Evolutionary conservation across 2,888 invertebrate genomes (phyloP), one percentile per base, ranked within the genome.

Genomic region (Odontothrips loti): DNA sequence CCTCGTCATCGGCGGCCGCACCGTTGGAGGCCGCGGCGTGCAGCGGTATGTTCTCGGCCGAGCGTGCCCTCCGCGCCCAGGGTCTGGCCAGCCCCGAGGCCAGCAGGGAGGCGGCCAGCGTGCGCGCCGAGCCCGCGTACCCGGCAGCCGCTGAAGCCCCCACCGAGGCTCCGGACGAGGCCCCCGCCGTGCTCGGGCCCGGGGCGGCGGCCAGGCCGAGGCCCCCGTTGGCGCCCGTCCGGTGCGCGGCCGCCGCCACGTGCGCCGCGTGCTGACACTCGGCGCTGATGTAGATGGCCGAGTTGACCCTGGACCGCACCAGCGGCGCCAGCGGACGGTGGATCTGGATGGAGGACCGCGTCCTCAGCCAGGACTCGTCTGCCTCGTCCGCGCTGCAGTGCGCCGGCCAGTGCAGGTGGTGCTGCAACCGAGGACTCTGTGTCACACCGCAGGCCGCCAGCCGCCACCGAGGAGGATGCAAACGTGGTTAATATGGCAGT

Each of bases 211-310:
- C 68, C 23, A 75, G 68, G 27, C 68, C 23, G 27, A 75, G 68
- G 58, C 17, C 58, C 58, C 58, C 58, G 58, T 20, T 20, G 34
- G 20, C 58, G 58, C 58, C 58, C 58, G 58, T 43, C 58, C 68
- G 68, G 23, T 27, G 27, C 68, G 27, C 34, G 34, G 34, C 27
- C 27, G 68, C 68, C 27, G 68, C 68, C 12, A 27, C 9, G 27
- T n/a, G 23, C 27, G 68, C 68, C 23, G 68, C 68, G 68, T 75
- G 68, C 68, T 75, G 90, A 0, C 93, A 92, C 85, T 93, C 93
- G 83, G 92, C 92, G 81, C 93, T 93, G 82, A 95, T 93, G 87
- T 95, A 95, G 85, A 95, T 95, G 84, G 95, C 95, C 82, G 95
- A 95, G 87, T 95, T 95, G 86, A 95, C 94, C 81, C 95, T 91